Evolutionary conservation across 2,113 vertebrate genomes (phyloP), one percentile per base, ranked within the genome.

Genomic region (Pluvialis apricaria): DNA sequence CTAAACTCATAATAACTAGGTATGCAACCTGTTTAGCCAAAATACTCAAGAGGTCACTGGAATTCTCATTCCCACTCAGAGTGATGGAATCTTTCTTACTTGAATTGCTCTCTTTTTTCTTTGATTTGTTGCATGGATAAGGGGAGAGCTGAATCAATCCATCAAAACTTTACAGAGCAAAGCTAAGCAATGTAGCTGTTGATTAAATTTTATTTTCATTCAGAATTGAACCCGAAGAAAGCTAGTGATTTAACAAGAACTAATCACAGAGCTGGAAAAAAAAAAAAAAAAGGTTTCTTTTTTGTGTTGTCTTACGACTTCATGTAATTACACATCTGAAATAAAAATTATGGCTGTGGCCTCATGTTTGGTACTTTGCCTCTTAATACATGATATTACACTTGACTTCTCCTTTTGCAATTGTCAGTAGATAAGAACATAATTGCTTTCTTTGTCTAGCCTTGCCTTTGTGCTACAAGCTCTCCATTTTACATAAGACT

Each of bases 391-490:
- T 45, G 87, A 87, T 95, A 92, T 95, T 89, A 91, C 91, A 94
- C 89, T 95, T 96, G 89, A 92, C 86, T 97, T 96, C 77, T 91
- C 55, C 86, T 92, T 92, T 89, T 91, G 52, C 93, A 94, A 1
- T 34, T 96, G 89, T 64, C 69, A 84, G 26, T 71, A 94, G 96
- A 89, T 92, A 95, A 97, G 93, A 96, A 92, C 34, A 69, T 91
- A 97, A 96, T 96, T 92, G 73, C 81, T 89, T 96, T 95, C 84
- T 96, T 96, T 91, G 60, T 94, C 89, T 95, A 76, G 85, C 44
- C 36, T 87, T 91, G 89, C 26, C 78, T 96, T 96, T 92, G 77
- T 92, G 57, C 57, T 86, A 51, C 75, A 57, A 71, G 34, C 9
- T 86, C 65, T 92, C 61, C 81, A 58, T 88, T 91, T 91, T 73